phyloP scores from a whole-genome alignment of 2,888 invertebrate species.

The Erebia palarica region DNA sequence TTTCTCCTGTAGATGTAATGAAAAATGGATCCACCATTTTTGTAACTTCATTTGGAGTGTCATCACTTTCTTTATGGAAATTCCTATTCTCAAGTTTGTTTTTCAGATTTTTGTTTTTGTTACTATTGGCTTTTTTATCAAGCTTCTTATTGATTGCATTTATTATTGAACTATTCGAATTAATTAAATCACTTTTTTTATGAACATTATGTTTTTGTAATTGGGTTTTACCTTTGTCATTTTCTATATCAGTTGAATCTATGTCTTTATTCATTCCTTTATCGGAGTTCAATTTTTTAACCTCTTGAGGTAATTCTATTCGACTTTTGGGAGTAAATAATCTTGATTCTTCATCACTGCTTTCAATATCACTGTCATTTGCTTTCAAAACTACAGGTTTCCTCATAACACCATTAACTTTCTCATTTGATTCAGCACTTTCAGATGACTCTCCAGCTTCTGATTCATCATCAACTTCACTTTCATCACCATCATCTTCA shows the following conservation, averaged over 20 bases:
- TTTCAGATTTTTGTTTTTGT: constrained; percentile 68
- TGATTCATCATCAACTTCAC: constrained; percentile 22
- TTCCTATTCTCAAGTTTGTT: constrained; percentile 64
- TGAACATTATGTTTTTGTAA: background rate
- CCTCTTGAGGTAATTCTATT: background rate
- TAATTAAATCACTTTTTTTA: background rate
- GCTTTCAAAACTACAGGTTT: constrained; percentile 7
- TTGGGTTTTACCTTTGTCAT: background rate
- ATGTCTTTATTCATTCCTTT: background rate
- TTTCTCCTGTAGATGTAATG: constrained; percentile 70
- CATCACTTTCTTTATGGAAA: constrained; percentile 57
- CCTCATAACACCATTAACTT: constrained; percentile 29
- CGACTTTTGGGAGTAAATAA: background rate
- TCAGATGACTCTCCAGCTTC: constrained; percentile 24
- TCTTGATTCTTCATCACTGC: constrained; percentile 7
- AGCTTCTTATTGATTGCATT: constrained; percentile 22
- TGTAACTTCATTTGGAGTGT: constrained; percentile 44
- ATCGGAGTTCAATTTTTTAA: background rate
- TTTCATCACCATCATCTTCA: too few relatives aligned
- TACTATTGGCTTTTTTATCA: constrained; percentile 59
- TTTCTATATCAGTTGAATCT: background rate
- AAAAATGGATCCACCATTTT: constrained; percentile 77
- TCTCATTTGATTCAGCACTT: constrained; percentile 37
- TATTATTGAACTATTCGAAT: background rate
- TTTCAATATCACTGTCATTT: constrained; percentile 30